phyloP scores from a whole-genome alignment of 2,888 invertebrate species.

The Drosophila hawaiiensis region DNA sequence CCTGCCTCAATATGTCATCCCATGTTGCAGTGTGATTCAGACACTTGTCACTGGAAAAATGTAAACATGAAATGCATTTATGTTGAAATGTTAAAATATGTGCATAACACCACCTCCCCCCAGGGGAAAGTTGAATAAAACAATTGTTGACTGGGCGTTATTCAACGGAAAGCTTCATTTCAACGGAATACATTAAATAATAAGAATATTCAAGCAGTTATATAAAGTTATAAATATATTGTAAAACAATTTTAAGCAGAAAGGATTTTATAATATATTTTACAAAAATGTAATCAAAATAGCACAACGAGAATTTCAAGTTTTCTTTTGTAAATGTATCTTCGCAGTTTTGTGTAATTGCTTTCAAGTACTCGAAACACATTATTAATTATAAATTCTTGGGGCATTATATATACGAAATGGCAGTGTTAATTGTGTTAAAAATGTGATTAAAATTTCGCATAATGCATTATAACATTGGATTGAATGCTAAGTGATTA shows the following conservation, averaged over 20 bases:
- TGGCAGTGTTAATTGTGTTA: background rate
- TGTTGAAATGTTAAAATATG: slow-evolving; percentile 60
- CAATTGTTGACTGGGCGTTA: slow-evolving; percentile 39
- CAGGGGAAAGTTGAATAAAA: slow-evolving; percentile 26
- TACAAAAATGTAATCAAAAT: background rate
- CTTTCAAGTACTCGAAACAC: background rate
- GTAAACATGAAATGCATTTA: slow-evolving; percentile 80
- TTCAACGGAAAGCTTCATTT: slow-evolving; percentile 36
- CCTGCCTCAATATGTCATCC: slow-evolving; percentile 77
- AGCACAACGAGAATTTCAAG: background rate
- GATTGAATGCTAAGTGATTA: background rate
- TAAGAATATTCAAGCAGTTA: no score
- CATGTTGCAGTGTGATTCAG: slow-evolving; percentile 74
- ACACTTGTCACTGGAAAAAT: slow-evolving; percentile 82
- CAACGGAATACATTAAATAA: background rate
- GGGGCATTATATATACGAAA: background rate
- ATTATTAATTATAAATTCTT: background rate
- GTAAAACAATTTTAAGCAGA: background rate
- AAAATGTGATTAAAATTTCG: background rate
- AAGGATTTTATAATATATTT: background rate
- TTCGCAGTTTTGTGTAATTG: background rate
- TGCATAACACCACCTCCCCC: slow-evolving; percentile 10
- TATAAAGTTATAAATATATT: background rate
- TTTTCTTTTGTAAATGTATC: background rate
- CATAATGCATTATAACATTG: background rate